Conservation (phyloP, 2,888 invertebrate genomes). For the Lasioglossum leucozonium region DNA sequence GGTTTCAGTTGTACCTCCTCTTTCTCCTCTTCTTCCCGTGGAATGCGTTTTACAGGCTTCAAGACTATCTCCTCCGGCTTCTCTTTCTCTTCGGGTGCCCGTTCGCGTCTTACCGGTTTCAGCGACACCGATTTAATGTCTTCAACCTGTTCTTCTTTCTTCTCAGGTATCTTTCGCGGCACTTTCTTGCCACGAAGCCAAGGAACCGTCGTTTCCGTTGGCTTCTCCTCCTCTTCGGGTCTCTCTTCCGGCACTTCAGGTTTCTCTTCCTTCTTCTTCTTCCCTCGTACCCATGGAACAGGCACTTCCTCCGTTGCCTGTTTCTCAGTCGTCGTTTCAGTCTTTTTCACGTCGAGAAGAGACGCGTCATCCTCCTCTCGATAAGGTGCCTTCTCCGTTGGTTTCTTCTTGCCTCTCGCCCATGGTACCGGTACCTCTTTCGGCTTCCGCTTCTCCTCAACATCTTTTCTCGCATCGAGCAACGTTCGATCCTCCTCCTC, state of each 20-base stretch:
- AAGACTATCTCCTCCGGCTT: constrained; percentile 77
- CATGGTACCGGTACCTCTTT: constrained; percentile 83
- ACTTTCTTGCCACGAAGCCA: constrained; percentile 76
- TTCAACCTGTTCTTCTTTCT: constrained; percentile 68
- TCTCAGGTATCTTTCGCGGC: constrained; percentile 67
- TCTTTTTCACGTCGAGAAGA: constrained; percentile 64
- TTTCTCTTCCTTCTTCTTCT: constrained; percentile 58
- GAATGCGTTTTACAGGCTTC: constrained; percentile 80
- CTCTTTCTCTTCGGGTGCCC: constrained; percentile 62
- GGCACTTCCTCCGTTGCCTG: constrained; percentile 72
- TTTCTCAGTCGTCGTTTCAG: constrained; percentile 63
- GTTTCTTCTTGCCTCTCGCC: constrained; percentile 75
- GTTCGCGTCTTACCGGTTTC: constrained; percentile 68
- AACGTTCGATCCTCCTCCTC: not conserved
- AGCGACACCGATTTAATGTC: constrained; percentile 68
- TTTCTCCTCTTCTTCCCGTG: constrained; percentile 80
- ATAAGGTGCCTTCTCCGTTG: constrained; percentile 62
- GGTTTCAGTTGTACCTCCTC: constrained; percentile 79
- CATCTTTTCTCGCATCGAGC: constrained; percentile 55
- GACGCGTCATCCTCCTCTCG: constrained; percentile 72
- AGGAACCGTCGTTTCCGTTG: constrained; percentile 66
- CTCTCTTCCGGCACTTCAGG: constrained; percentile 47
- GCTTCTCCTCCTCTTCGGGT: constrained; percentile 68
- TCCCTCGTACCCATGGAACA: constrained; percentile 75
- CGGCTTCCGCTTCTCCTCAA: constrained; percentile 60